A percentile compares a stretch with the other conserved stretches of the same genome.
phyloP scores from a whole-genome alignment of 2,797 vertebrate species.

The Hippoglossus hippoglossus region DNA sequence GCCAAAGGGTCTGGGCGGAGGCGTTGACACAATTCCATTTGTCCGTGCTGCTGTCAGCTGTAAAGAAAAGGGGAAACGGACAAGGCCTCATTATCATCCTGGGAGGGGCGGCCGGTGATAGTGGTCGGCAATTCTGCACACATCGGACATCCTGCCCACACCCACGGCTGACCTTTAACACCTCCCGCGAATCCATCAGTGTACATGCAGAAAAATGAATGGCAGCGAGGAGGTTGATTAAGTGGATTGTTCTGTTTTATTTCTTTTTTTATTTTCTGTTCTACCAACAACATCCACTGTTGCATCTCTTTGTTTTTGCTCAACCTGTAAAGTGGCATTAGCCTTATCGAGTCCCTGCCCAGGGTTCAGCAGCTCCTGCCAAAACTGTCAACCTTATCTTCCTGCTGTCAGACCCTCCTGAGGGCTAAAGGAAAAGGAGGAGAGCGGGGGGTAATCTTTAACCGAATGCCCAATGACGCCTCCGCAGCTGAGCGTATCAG shows the following conservation, averaged over 20 bases:
- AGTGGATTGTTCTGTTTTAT: background rate
- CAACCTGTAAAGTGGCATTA: slow-evolving; percentile 26
- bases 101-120: slow-evolving; percentile 56
- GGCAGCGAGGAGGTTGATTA: slow-evolving; percentile 7
- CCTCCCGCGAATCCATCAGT: slow-evolving; percentile 52
- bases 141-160: slow-evolving; percentile 76
- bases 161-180: slow-evolving; percentile 59
- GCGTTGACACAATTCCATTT: slow-evolving; percentile 77
- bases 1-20: slow-evolving; percentile 66
- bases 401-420: slow-evolving; percentile 50
- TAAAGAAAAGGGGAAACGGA: slow-evolving; percentile 74
- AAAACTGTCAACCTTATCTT: slow-evolving; percentile 68
- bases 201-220: slow-evolving; percentile 7
- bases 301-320: slow-evolving; percentile 30
- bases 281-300: background rate
- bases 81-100: slow-evolving; percentile 72
- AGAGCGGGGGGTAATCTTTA: slow-evolving; percentile 16
- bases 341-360: slow-evolving; percentile 54
- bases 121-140: slow-evolving; percentile 65
- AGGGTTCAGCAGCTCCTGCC: slow-evolving; percentile 38
- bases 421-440: slow-evolving; percentile 34
- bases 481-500: slow-evolving; percentile 25
- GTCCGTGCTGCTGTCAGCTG: slow-evolving; percentile 78
- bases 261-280: background rate
- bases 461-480: slow-evolving; percentile 6